These are phyloP conservation scores for Phoxinus dragarum DNA, from an alignment of 2,797 vertebrate genomes.

Conservation along the genomic window DNA sequence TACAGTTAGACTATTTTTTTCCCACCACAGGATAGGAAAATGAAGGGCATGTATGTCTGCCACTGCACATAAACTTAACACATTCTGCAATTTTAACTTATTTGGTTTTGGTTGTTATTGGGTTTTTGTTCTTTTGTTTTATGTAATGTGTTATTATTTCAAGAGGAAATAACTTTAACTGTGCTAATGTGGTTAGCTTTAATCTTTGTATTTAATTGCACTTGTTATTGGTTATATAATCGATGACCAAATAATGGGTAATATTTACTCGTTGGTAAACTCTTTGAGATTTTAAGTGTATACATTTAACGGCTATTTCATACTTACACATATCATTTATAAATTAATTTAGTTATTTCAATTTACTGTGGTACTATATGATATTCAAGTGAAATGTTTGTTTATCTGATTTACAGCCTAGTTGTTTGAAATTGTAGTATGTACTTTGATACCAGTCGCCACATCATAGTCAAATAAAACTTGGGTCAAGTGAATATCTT, in stretches of 20 bases:
- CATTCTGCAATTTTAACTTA: slow-evolving; percentile 20
- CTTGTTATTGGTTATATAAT: slow-evolving; percentile 16
- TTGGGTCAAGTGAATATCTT: not conserved
- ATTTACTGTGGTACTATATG: not conserved
- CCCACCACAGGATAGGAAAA: not conserved
- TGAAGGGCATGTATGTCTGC: not conserved
- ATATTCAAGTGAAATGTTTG: slow-evolving; percentile 4
- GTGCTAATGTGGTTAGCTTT: slow-evolving; percentile 1
- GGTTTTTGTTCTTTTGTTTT: slow-evolving; percentile 19
- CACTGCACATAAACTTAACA: not conserved
- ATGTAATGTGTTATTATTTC: slow-evolving; percentile 6
- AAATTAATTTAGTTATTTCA: not conserved
- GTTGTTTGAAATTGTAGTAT: not conserved
- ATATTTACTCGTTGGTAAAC: slow-evolving; percentile 13
- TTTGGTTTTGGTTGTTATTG: slow-evolving; percentile 31
- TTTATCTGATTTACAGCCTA: not conserved
- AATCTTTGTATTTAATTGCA: slow-evolving; percentile 19
- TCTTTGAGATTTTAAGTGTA: not conserved
- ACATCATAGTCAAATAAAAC: slow-evolving; percentile 2
- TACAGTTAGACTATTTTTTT: no score
- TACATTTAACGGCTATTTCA: not conserved
- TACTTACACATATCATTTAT: not conserved
- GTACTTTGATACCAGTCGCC: slow-evolving; percentile 23
- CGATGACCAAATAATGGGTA: slow-evolving; percentile 25
- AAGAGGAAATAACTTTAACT: slow-evolving; percentile 21